A percentile compares a stretch with the other conserved stretches of the same genome.
Conservation (phyloP, 2,113 vertebrate genomes). For the Rhinoptilus africanus region DNA sequence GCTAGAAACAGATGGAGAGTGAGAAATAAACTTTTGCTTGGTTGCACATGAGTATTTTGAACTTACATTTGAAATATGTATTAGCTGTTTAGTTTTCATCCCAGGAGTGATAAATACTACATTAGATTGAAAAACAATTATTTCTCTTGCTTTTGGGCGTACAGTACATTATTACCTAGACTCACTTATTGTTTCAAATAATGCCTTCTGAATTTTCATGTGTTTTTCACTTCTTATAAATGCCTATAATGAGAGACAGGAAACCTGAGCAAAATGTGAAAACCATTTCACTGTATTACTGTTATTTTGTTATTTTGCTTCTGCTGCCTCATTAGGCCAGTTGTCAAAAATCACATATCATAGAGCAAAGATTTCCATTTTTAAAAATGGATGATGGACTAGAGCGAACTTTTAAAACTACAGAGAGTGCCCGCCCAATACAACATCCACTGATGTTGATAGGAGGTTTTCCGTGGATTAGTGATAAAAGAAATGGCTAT, state of each 20-base stretch:
- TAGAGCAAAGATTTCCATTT: neutral
- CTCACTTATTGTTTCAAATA: constrained; percentile 28
- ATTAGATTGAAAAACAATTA: constrained; percentile 51
- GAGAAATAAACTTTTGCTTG: constrained; percentile 50
- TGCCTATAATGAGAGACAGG: neutral
- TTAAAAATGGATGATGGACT: neutral
- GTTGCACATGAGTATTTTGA: constrained; percentile 36
- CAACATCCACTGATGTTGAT: neutral
- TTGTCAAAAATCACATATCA: neutral
- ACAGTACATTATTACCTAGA: constrained; percentile 15
- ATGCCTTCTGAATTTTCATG: neutral
- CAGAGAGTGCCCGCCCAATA: neutral
- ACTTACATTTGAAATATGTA: constrained; percentile 58
- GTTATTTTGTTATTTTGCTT: neutral
- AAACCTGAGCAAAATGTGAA: constrained; percentile 9
- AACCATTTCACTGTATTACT: neutral
- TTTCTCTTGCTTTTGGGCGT: constrained; percentile 50
- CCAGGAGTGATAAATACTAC: constrained; percentile 34
- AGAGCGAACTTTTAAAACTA: neutral
- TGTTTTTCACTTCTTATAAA: constrained; percentile 7
- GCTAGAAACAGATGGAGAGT: constrained; percentile 3
- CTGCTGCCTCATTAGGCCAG: neutral
- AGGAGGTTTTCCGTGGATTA: neutral
- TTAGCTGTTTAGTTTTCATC: constrained; percentile 35
- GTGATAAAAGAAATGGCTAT: neutral